A percentile compares a stretch with the other conserved stretches of the same genome.
Evolutionary conservation across 2,888 invertebrate species (phyloP).

Genomic region (Phasia obesa): DNA sequence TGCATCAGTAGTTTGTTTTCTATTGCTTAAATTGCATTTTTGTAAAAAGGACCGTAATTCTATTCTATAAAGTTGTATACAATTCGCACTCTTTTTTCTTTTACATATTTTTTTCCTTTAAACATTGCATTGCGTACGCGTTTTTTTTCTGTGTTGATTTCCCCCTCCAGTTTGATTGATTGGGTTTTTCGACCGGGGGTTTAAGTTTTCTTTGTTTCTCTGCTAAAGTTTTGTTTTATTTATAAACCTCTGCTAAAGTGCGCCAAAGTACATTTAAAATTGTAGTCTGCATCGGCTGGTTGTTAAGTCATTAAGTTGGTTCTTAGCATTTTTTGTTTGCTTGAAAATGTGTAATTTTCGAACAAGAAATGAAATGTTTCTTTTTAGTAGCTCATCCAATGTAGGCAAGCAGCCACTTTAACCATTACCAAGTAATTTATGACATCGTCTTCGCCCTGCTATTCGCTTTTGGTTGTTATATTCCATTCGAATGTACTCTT

Average conservation of each 20-base stretch:
- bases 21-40: conserved; percentile 64
- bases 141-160: conserved; percentile 55
- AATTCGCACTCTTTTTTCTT: conserved; percentile 65
- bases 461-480: too few relatives aligned
- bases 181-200: conserved; percentile 61
- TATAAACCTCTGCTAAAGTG: conserved; percentile 64
- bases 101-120: conserved; percentile 33
- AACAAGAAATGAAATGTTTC: too few relatives aligned
- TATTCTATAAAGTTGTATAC: conserved; percentile 66
- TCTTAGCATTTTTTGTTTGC: too few relatives aligned
- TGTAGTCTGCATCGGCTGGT: not conserved
- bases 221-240: conserved; percentile 60
- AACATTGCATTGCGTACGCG: conserved; percentile 70
- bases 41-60: conserved; percentile 63
- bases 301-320: conserved; percentile 34
- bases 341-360: too few relatives aligned
- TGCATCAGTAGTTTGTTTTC: conserved; percentile 54
- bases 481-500: too few relatives aligned
- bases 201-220: conserved; percentile 67
- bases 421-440: too few relatives aligned
- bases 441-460: too few relatives aligned
- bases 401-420: too few relatives aligned
- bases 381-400: too few relatives aligned
- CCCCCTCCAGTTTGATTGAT: conserved; percentile 67
- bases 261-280: conserved; percentile 34